These are phyloP conservation scores for Babylonia areolata DNA, from an alignment of 1,140 invertebrate genomes.

Conservation along the genomic window DNA sequence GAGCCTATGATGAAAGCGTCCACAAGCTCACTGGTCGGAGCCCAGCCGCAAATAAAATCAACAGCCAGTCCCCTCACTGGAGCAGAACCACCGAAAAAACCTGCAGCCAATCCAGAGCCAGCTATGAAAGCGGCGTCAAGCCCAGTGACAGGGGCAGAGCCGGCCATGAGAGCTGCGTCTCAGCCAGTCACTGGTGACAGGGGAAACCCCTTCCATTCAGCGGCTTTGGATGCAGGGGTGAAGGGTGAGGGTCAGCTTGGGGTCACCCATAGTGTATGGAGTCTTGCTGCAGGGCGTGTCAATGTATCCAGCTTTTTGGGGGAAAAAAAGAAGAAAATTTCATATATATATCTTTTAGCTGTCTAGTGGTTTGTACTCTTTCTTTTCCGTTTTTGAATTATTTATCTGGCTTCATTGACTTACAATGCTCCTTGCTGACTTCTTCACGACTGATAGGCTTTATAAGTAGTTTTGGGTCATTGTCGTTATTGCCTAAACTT, in stretches of 20 bases:
- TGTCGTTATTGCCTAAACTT: too few relatives aligned
- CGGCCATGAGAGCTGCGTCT: background rate
- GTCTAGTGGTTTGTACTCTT: too few relatives aligned
- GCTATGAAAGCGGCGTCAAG: background rate
- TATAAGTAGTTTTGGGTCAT: too few relatives aligned
- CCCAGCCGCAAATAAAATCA: background rate
- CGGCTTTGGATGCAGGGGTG: background rate
- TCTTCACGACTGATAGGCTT: too few relatives aligned
- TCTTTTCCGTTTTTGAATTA: too few relatives aligned
- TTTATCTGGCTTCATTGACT: too few relatives aligned
- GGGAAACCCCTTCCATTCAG: background rate
- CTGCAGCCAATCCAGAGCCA: background rate
- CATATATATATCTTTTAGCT: background rate
- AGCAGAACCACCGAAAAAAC: background rate
- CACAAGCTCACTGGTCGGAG: background rate
- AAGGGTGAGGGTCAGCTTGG: conserved; percentile 22
- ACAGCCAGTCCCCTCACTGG: background rate
- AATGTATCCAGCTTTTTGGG: background rate
- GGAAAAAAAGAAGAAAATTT: too few relatives aligned
- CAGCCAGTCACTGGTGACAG: background rate
- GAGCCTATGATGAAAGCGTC: conserved; percentile 21
- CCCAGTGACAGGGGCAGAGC: background rate
- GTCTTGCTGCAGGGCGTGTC: background rate
- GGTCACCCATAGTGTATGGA: too few relatives aligned
- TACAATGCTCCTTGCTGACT: too few relatives aligned